Percentiles rank a stretch among this genome's conserved stretches.
phyloP scores from a whole-genome alignment of 2,113 vertebrate genomes.

The Malurus alboscapulatus region DNA sequence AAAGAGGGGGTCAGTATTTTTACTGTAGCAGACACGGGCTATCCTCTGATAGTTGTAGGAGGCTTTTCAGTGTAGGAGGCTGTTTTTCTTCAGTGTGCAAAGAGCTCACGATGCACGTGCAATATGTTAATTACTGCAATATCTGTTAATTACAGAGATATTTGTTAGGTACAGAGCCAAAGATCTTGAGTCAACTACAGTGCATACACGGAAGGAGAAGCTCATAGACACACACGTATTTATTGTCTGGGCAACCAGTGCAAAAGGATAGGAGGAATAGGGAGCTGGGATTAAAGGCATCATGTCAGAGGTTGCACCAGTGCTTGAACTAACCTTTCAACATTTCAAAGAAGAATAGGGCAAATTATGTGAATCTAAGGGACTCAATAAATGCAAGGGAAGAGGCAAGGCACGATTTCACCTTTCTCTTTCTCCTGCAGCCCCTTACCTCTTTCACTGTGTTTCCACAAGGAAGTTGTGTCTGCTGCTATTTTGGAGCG shows the following conservation, averaged over 20 bases:
- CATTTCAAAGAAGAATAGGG: background rate
- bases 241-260: background rate
- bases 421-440: background rate
- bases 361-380: background rate
- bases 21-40: background rate
- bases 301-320: background rate
- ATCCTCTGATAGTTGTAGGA: background rate
- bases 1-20: background rate
- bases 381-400: background rate
- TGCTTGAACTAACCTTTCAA: background rate
- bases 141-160: background rate
- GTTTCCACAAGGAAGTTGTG: background rate
- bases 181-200: background rate
- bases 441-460: background rate
- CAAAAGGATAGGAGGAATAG: background rate
- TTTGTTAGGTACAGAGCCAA: background rate
- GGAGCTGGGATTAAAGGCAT: background rate
- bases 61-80: background rate
- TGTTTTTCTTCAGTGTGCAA: background rate
- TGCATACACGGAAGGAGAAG: background rate
- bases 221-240: accelerated
- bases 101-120: background rate
- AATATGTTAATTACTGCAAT: background rate
- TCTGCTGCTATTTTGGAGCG: background rate
- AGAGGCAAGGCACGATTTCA: background rate